phyloP scores from a whole-genome alignment of 2,113 vertebrate genomes.

The Eupsittula cactorum region DNA sequence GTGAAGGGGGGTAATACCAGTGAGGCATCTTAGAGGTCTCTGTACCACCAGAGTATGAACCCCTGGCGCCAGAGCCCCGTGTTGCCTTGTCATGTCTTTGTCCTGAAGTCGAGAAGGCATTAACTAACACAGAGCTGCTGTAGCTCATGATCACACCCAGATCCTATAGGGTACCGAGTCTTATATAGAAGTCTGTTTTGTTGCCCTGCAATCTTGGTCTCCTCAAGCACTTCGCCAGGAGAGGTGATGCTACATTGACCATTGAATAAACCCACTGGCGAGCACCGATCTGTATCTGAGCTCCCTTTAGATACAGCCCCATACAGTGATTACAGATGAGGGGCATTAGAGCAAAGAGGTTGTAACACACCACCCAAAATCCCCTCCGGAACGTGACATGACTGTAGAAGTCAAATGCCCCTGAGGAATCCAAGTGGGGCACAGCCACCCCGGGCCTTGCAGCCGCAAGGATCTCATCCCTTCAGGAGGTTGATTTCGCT shows the following conservation, averaged over 20 bases:
- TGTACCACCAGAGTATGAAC: not conserved
- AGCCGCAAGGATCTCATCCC: not conserved
- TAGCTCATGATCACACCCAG: rapidly evolving
- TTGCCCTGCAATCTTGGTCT: not conserved
- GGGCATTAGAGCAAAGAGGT: not conserved
- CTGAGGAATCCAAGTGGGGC: not conserved
- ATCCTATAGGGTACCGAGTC: not conserved
- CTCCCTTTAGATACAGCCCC: not conserved
- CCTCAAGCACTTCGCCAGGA: rapidly evolving
- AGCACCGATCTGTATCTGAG: not conserved
- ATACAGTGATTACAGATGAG: rapidly evolving
- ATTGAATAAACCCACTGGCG: not conserved
- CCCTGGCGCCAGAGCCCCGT: not conserved
- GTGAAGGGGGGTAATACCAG: rapidly evolving
- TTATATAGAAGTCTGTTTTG: not conserved
- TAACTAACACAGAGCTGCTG: not conserved
- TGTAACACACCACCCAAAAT: not conserved
- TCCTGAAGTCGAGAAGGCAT: rapidly evolving
- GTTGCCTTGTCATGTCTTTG: not conserved
- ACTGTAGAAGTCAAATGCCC: not conserved
- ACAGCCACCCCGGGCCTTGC: not conserved
- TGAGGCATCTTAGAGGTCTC: not conserved
- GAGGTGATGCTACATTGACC: rapidly evolving
- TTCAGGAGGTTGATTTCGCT: no score
- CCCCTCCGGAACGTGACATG: rapidly evolving